Percentiles rank a stretch among this genome's conserved stretches.
Evolutionary conservation across 92 coral and sea anemone genomes (phyloP).

Genomic region (Heteractis magnifica): DNA sequence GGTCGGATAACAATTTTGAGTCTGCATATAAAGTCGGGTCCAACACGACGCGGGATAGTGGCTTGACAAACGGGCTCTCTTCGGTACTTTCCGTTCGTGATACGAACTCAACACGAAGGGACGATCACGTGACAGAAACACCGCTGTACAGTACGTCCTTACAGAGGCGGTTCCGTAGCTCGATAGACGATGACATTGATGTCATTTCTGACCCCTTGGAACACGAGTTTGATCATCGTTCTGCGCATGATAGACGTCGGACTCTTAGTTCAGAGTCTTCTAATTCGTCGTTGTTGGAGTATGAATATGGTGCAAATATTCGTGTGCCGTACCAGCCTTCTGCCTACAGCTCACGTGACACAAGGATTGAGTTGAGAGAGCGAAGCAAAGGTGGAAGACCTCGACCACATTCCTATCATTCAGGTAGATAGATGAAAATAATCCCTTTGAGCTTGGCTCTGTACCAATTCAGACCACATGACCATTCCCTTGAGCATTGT

Average conservation of each 20-base stretch:
- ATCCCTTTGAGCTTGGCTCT: too few species aligned
- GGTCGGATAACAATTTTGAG: conserved; percentile 39
- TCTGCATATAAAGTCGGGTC: conserved; percentile 28
- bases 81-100: background rate
- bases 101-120: conserved; percentile 12
- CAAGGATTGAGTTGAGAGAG: conserved; percentile 28
- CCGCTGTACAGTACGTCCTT: conserved; percentile 15
- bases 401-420: conserved; percentile 65
- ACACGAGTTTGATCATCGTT: conserved; percentile 15
- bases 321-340: conserved; percentile 23
- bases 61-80: background rate
- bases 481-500: background rate
- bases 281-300: conserved; percentile 49
- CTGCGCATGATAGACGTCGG: conserved; percentile 36
- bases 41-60: background rate
- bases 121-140: conserved; percentile 13
- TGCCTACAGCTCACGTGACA: conserved; percentile 24
- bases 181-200: conserved; percentile 59
- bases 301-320: conserved; percentile 32
- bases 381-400: conserved; percentile 25
- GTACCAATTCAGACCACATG: too few species aligned
- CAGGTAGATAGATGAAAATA: conserved; percentile 37
- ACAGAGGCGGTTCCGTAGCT: conserved; percentile 43
- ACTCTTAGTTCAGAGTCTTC: conserved; percentile 59
- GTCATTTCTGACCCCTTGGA: conserved; percentile 39